Evolutionary conservation across 2,888 invertebrate species (phyloP).

Genomic region (Callosobruchus maculatus): DNA sequence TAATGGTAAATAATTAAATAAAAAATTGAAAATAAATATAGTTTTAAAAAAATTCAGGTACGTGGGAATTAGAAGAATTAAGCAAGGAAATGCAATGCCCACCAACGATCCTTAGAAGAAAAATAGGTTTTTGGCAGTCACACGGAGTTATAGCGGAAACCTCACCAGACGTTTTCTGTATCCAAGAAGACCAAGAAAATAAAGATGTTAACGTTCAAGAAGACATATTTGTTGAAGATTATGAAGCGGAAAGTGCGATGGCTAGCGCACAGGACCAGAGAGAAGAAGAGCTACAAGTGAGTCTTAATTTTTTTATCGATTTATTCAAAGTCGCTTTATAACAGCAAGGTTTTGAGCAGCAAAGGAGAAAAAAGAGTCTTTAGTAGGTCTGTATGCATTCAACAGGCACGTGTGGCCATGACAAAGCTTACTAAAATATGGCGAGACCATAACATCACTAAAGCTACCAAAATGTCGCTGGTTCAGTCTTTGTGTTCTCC

Average conservation of each 20-base stretch:
- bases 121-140: slow-evolving; percentile 93
- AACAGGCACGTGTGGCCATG: no score
- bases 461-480: no score
- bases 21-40: no score
- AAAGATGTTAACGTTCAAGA: slow-evolving; percentile 55
- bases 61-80: slow-evolving; percentile 85
- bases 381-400: no score
- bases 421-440: no score
- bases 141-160: slow-evolving; percentile 81
- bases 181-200: slow-evolving; percentile 65
- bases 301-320: background rate
- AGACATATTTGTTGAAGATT: slow-evolving; percentile 76
- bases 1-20: no score
- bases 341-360: no score
- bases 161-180: slow-evolving; percentile 66
- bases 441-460: no score
- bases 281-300: slow-evolving; percentile 85
- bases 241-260: slow-evolving; percentile 90
- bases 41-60: slow-evolving; percentile 48
- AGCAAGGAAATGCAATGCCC: slow-evolving; percentile 85
- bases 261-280: slow-evolving; percentile 91
- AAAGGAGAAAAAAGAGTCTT: no score
- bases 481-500: no score
- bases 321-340: no score
- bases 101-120: slow-evolving; percentile 75